A percentile compares a stretch with the other conserved stretches of the same genome.
phyloP scores from a whole-genome alignment of 2,113 vertebrate genomes.

The Connochaetes taurinus region DNA sequence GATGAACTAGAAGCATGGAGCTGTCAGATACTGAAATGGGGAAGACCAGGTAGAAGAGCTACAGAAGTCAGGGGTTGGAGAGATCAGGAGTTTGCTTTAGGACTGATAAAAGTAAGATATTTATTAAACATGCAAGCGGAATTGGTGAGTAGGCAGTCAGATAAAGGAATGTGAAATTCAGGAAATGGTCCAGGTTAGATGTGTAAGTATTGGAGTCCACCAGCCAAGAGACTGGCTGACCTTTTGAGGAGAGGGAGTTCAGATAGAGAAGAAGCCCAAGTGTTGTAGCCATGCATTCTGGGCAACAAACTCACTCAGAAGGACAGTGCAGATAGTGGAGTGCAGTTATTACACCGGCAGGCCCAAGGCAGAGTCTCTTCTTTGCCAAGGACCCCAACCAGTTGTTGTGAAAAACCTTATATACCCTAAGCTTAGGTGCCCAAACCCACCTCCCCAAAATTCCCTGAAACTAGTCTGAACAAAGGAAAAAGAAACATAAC shows the following conservation, averaged over 20 bases:
- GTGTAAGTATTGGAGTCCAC: neutral
- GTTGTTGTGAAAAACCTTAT: too few species aligned
- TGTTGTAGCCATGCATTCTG: too few species aligned
- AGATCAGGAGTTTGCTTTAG: neutral
- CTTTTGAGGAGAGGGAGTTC: neutral
- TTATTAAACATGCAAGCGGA: neutral
- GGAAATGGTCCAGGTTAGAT: neutral
- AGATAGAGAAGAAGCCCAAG: neutral
- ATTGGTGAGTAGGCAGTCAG: neutral
- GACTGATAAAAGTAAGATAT: neutral
- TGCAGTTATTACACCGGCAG: fast-evolving
- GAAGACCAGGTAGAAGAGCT: neutral
- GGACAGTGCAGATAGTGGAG: too few species aligned
- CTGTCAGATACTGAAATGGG: neutral
- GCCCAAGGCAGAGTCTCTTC: too few species aligned
- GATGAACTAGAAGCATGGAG: neutral
- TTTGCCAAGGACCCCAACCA: too few species aligned
- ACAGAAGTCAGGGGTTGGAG: neutral
- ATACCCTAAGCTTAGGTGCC: too few species aligned
- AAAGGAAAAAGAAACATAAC: too few species aligned
- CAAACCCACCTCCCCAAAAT: too few species aligned
- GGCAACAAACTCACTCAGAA: too few species aligned
- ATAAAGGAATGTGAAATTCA: neutral
- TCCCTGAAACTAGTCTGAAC: too few species aligned
- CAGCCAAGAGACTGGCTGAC: neutral